Base-by-base conservation (phyloP, 2,113 vertebrate genomes). In the Trinectes maculatus region DNA sequence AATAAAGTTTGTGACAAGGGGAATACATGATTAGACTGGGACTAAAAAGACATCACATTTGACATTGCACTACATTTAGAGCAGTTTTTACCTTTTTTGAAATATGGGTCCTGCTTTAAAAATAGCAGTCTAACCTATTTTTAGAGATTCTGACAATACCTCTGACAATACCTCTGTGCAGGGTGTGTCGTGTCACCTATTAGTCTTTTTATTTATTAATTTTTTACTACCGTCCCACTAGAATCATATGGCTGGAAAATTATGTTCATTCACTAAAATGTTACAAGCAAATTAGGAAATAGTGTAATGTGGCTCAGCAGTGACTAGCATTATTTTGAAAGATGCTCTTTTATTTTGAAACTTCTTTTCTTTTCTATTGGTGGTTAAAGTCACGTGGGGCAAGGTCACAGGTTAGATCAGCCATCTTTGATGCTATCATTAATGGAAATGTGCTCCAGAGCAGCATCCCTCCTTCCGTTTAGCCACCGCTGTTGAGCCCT, bases 101-200 rank as follows among this genome's bases (percentile, higher is more conserved):
- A 56, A 47, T 31, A 15, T 71, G 58, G 22, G 44, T 55, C 37
- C 15, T 46, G 52, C 19, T 75, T 57, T 66, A 54, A 74, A 82
- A 71, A 71, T 71, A 67, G 65, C 31, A 21, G 34, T 15, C 19
- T 16, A 1, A 53, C 31, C 70, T 82, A 78, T 78, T 82, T 53
- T 49, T 82, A 78, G 74, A 57, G 24, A 40, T 47, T n/a, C 7
- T 65, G 37, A 58, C 34, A 55, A 21, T 2, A 4, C 26, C 16
- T 28, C 6, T 16, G 37, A 58, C 34, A 55, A 21, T 2, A 4
- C 26, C 16, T 28, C 6, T 16, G n/a, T n/a, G n/a, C n/a, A n/a
- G n/a, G n/a, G n/a, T n/a, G n/a, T n/a, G n/a, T n/a, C n/a, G 16
- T 34, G 18, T 42, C 16, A 37, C 55, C 51, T 74, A 64, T 74